A percentile compares a stretch with the other conserved stretches of the same genome.
phyloP scores from a whole-genome alignment of 2,888 invertebrate genomes.

The Perizoma flavofasciatum region DNA sequence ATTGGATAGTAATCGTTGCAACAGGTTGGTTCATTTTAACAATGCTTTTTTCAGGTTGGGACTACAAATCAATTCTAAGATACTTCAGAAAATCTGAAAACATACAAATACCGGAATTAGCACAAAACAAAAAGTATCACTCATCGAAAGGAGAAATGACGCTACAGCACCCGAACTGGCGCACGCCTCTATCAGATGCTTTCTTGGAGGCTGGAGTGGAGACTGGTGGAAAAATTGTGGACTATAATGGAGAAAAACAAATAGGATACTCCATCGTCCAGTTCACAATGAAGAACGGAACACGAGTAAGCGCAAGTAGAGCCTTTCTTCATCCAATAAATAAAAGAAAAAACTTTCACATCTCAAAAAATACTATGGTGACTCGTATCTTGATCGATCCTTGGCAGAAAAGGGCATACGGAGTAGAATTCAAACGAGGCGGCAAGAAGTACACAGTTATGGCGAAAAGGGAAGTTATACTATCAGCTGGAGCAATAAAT shows the following conservation, averaged over 20 bases:
- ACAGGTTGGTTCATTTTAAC: not conserved
- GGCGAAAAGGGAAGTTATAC: constrained; percentile 87
- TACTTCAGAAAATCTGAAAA: constrained; percentile 89
- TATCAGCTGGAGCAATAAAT: constrained; percentile 91
- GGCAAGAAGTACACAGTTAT: constrained; percentile 67
- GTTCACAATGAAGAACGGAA: constrained; percentile 87
- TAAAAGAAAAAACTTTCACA: constrained; percentile 85
- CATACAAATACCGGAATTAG: constrained; percentile 74
- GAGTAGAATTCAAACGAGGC: constrained; percentile 82
- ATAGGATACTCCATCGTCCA: constrained; percentile 87
- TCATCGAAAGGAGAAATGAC: constrained; percentile 84
- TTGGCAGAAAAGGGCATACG: constrained; percentile 79
- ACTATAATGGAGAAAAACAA: constrained; percentile 87
- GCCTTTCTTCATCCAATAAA: constrained; percentile 86
- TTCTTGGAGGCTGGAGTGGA: constrained; percentile 86
- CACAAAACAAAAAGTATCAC: constrained; percentile 79
- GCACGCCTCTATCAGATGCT: constrained; percentile 82
- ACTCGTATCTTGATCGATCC: constrained; percentile 83
- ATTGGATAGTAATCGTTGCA: not conserved
- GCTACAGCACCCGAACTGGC: constrained; percentile 84
- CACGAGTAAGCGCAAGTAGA: constrained; percentile 89
- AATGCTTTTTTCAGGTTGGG: constrained; percentile 84
- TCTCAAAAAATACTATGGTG: constrained; percentile 83
- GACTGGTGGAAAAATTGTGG: constrained; percentile 84
- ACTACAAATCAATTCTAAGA: constrained; percentile 85